Base-by-base conservation (phyloP, 2,797 vertebrate genomes). In the Melopsittacus undulatus region DNA sequence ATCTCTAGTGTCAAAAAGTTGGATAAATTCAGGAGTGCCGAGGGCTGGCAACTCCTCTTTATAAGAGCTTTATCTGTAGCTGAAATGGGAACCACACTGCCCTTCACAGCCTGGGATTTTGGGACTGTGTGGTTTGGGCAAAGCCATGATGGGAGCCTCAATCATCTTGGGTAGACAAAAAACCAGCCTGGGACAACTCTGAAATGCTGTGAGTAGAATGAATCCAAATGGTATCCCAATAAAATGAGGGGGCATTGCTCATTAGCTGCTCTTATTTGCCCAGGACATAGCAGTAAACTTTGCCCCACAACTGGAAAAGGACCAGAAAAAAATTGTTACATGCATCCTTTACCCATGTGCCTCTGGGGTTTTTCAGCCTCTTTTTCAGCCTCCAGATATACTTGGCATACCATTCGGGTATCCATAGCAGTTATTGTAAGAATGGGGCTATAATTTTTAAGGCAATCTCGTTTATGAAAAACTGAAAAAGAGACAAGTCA, bases 221-320 rank as follows among this genome's bases (percentile, higher is more conserved):
- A 54, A 63, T 40, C n/a, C 56, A 45, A 74, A 56, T 1, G 16
- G 17, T 54, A 29, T 16, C 49, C 38, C 70, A 57, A 7, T 5
- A 43, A 34, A 34, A 70, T 36, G 9, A 38, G 7, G 22, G 27
- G 54, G 34, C 15, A 7, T 3, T 8, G 54, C 32, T 52, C 40
- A 11, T n/a, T 59, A 59, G 32, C 8, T 13, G 0, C 54, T 30
- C 27, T 54, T 23, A 20, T 6, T 52, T 11, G 13, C 22, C 46
- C 19, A 26, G 56, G 61, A 45, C 15, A 7, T 30, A 1, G 1
- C 21, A 36, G 36, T 32, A 2, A 1, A 9, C 19, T 3, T 19
- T 8, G 23, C 6, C 12, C 29, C 19, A 7, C 38, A 34, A 3
- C 24, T 5, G 6, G 5, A 27, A 69, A 36, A 46, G 32, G n/a